Conservation (phyloP, 2,797 vertebrate genomes). For the Mormyrops boulengeri region DNA sequence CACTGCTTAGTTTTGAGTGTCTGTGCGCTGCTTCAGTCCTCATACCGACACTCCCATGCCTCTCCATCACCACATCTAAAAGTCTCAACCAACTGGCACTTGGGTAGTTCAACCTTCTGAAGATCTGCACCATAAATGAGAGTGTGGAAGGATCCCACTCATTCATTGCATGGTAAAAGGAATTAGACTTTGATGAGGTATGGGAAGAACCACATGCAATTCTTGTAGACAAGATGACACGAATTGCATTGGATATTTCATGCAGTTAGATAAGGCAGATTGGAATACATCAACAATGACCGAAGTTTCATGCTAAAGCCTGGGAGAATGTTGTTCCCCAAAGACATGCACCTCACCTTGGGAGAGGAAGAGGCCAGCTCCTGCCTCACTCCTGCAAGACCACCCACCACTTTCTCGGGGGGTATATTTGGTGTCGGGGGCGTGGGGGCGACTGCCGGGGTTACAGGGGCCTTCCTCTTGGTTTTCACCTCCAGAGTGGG, state of each 20-base stretch:
- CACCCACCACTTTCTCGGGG: neutral
- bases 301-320: neutral
- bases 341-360: neutral
- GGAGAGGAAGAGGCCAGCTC: slow-evolving; percentile 15
- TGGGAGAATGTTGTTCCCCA: neutral
- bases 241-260: neutral
- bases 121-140: neutral
- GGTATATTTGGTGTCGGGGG: slow-evolving; percentile 1
- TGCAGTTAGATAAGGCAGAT: neutral
- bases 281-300: neutral
- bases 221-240: neutral
- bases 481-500: neutral
- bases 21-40: neutral
- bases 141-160: neutral
- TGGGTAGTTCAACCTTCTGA: neutral
- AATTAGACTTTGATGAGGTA: neutral
- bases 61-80: neutral
- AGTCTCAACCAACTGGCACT: neutral
- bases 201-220: neutral
- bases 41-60: neutral
- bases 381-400: neutral
- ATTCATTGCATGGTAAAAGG: neutral
- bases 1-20: neutral
- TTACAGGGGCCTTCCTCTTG: slow-evolving; percentile 3
- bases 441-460: neutral